These are phyloP conservation scores for Misgurnus anguillicaudatus DNA, from an alignment of 2,113 vertebrate species.

Conservation along the genomic window DNA sequence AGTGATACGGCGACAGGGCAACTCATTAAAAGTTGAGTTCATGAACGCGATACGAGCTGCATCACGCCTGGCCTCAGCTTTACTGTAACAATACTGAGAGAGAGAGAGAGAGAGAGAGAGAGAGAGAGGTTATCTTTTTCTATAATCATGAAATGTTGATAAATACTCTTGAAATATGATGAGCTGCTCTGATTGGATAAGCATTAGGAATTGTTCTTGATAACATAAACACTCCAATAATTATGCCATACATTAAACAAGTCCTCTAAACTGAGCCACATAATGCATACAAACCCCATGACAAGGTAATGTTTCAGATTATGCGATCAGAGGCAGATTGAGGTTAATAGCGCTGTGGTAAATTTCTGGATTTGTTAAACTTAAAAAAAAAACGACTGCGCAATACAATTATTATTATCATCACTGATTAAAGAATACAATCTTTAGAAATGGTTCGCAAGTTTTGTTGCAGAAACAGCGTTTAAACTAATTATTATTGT, in stretches of 20 bases:
- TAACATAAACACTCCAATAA: conserved; percentile 28
- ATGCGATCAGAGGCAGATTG: conserved; percentile 57
- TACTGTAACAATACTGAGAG: conserved; percentile 81
- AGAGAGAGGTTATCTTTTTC: neutral
- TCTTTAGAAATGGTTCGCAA: no score
- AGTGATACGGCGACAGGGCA: conserved; percentile 83
- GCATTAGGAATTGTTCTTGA: conserved; percentile 11
- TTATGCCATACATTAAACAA: neutral
- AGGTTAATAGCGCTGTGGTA: conserved; percentile 60
- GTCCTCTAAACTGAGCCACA: conserved; percentile 16
- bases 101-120: neutral
- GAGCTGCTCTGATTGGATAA: conserved; percentile 17
- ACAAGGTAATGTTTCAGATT: conserved; percentile 60
- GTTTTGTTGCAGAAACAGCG: neutral
- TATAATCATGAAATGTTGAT: conserved; percentile 8
- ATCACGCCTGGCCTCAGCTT: conserved; percentile 86
- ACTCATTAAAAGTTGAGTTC: conserved; percentile 89
- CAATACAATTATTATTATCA: conserved; percentile 57
- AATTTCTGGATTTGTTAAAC: conserved; percentile 50
- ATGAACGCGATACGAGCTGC: conserved; percentile 88
- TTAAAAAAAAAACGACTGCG: conserved; percentile 44
- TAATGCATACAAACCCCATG: conserved; percentile 59
- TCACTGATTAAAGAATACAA: conserved; percentile 45
- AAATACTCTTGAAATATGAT: conserved; percentile 10
- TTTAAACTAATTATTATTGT: no score